phyloP scores from a whole-genome alignment of 2,888 invertebrate species.

The Epinotia brunnichana region DNA sequence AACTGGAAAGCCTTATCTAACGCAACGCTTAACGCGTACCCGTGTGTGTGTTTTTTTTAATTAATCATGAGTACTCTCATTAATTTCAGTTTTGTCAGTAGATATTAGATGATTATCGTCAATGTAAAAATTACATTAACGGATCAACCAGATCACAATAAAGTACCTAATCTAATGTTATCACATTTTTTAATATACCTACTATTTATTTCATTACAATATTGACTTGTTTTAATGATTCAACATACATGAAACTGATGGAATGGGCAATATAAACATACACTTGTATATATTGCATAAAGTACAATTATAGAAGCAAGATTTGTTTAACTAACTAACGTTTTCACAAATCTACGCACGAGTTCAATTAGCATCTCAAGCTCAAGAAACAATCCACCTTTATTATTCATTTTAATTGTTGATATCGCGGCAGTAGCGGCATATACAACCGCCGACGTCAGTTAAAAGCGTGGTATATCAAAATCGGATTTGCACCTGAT shows the following conservation, averaged over 20 bases:
- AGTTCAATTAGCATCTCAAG: too few relatives aligned
- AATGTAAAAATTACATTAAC: neutral
- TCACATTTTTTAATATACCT: too few relatives aligned
- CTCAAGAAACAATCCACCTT: neutral
- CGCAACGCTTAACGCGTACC: neutral
- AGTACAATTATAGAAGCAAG: too few relatives aligned
- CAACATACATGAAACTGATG: too few relatives aligned
- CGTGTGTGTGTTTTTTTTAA: neutral
- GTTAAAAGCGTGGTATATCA: slow-evolving; percentile 34
- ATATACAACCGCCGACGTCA: slow-evolving; percentile 13
- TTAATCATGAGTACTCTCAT: neutral
- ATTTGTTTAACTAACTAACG: too few relatives aligned
- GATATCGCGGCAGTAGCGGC: slow-evolving; percentile 1
- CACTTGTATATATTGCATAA: too few relatives aligned
- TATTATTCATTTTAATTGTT: slow-evolving; percentile 16
- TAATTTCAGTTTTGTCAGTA: neutral
- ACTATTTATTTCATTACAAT: too few relatives aligned
- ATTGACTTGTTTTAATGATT: too few relatives aligned
- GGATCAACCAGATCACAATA: neutral
- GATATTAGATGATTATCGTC: neutral
- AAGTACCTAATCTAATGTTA: too few relatives aligned
- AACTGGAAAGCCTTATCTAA: neutral
- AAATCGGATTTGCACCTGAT: slow-evolving; percentile 40
- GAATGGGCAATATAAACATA: too few relatives aligned
- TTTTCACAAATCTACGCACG: too few relatives aligned